Evolutionary conservation across 2,113 vertebrate species (phyloP).

Genomic region (Platanista minor): DNA sequence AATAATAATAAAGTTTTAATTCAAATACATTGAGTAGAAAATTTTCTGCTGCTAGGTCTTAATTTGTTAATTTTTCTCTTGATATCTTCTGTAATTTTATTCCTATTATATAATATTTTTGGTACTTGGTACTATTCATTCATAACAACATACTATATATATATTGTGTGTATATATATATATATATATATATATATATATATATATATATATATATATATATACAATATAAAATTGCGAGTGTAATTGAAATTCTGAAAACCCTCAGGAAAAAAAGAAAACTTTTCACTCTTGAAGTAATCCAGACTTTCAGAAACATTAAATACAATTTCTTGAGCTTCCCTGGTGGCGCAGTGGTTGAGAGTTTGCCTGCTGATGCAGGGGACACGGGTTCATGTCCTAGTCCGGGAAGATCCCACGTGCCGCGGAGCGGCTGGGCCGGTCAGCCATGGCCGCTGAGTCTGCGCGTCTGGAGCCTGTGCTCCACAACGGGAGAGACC

Average conservation of each 20-base stretch:
- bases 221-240: background rate
- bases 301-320: background rate
- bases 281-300: background rate
- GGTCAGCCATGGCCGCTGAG: no score
- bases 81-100: background rate
- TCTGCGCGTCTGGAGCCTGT: no score
- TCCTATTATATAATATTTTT: background rate
- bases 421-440: no score
- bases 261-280: background rate
- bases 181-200: background rate
- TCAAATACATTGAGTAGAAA: background rate
- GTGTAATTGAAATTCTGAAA: background rate
- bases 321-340: no score
- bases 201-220: background rate
- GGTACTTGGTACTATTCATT: background rate
- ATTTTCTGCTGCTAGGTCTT: background rate
- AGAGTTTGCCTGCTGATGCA: no score
- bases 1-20: background rate
- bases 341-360: no score
- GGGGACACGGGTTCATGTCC: no score
- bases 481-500: no score
- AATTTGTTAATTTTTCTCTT: background rate
- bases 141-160: background rate
- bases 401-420: no score
- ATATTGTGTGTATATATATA: fast-evolving